Percentiles rank a stretch among this genome's conserved stretches.
Conservation (phyloP, 1,140 invertebrate genomes). For the Dufourea novaeangliae region DNA sequence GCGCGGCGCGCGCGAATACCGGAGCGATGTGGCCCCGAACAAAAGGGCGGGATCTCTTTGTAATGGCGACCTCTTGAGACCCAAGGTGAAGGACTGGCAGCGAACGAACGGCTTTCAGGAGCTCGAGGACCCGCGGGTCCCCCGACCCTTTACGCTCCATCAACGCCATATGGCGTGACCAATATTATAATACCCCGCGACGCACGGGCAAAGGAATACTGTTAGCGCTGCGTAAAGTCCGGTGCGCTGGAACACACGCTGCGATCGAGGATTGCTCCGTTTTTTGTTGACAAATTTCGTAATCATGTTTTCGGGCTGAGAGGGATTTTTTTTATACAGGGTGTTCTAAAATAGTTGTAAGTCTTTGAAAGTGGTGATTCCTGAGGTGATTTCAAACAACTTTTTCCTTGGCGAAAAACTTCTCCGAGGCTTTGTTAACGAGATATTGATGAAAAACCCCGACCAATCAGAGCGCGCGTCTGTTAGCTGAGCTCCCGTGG, state of each 20-base stretch:
- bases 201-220: constrained; percentile 45
- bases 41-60: constrained; percentile 61
- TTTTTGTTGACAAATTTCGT: not conserved
- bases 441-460: too few relatives aligned
- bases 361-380: too few relatives aligned
- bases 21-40: constrained; percentile 46
- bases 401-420: too few relatives aligned
- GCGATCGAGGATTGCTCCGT: not conserved
- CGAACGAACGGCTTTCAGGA: constrained; percentile 55
- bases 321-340: too few relatives aligned
- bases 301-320: too few relatives aligned
- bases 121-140: constrained; percentile 53
- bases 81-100: constrained; percentile 54
- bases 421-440: too few relatives aligned
- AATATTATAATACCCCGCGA: constrained; percentile 50
- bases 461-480: too few relatives aligned
- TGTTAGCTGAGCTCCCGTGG: too few relatives aligned
- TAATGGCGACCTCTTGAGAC: constrained; percentile 49
- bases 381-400: too few relatives aligned
- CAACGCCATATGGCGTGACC: constrained; percentile 69
- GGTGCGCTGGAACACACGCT: not conserved
- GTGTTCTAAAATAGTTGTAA: too few relatives aligned
- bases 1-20: constrained; percentile 33
- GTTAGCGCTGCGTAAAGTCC: constrained; percentile 4
- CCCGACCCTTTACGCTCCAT: constrained; percentile 62